Evolutionary conservation across 23 tunicate genomes (phyloP).

Genomic region (Ascidia mentula): DNA sequence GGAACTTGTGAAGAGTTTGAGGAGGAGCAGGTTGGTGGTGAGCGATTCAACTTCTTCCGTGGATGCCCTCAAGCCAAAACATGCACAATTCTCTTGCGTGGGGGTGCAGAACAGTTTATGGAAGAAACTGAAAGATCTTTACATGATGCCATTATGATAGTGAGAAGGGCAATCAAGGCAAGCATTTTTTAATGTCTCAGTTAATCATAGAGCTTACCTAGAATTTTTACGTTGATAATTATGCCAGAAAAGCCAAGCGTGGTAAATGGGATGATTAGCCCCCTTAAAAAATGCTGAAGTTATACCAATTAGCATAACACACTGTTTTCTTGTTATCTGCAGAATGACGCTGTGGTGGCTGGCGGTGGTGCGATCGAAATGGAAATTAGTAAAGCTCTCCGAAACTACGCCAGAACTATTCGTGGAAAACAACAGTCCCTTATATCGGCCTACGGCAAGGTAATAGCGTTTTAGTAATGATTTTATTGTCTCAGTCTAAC

Average conservation of each 20-base stretch:
- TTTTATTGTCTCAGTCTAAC: too few species aligned
- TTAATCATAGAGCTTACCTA: too few species aligned
- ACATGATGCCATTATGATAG: conserved; percentile 99
- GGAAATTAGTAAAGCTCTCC: conserved; percentile 89
- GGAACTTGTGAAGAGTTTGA: conserved; percentile 91
- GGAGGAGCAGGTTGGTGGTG: conserved; percentile 98
- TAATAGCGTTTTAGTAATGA: background rate
- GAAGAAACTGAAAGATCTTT: conserved; percentile 97
- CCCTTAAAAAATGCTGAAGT: too few species aligned
- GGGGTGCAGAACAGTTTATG: conserved; percentile 99
- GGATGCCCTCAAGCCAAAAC: conserved; percentile 97
- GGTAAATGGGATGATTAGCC: too few species aligned
- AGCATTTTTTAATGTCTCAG: too few species aligned
- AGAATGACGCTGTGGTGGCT: conserved; percentile 96
- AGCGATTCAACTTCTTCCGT: conserved; percentile 90
- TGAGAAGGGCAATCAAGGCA: conserved; percentile 88
- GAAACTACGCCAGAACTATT: conserved; percentile 83
- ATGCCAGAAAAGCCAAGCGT: too few species aligned
- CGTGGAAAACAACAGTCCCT: conserved; percentile 93
- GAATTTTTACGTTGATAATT: too few species aligned
- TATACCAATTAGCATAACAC: too few species aligned
- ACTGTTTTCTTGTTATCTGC: too few species aligned
- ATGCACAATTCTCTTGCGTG: conserved; percentile 88
- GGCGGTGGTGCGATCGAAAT: conserved; percentile 99
- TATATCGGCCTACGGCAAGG: conserved; percentile 94